A percentile compares a stretch with the other conserved stretches of the same genome.
Evolutionary conservation across 2,888 invertebrate genomes (phyloP).

Genomic region (Drosophila pseudotakahashii): DNA sequence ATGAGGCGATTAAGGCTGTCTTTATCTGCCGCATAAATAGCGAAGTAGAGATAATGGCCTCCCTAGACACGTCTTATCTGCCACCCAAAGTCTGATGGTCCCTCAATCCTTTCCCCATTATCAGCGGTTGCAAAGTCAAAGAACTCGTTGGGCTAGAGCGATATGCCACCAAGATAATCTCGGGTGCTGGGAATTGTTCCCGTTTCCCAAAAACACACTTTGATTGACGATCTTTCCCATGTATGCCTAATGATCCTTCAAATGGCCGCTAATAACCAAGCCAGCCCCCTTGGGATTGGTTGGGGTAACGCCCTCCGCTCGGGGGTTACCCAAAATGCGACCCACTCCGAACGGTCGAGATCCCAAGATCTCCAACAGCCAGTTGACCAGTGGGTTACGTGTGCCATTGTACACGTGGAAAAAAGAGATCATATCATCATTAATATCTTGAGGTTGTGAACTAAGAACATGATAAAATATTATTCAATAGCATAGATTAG

Average conservation of each 20-base stretch:
- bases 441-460: too few species aligned
- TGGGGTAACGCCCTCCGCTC: slow-evolving; percentile 50
- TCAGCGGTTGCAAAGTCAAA: slow-evolving; percentile 3
- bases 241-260: slow-evolving; percentile 65
- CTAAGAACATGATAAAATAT: neutral
- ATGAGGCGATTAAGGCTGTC: neutral
- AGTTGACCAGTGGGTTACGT: slow-evolving; percentile 22
- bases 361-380: slow-evolving; percentile 5
- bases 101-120: slow-evolving; percentile 14
- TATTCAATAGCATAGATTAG: neutral
- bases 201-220: slow-evolving; percentile 14
- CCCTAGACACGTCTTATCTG: neutral
- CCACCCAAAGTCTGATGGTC: neutral
- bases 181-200: slow-evolving; percentile 14
- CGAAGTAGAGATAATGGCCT: neutral
- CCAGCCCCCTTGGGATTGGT: neutral
- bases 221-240: slow-evolving; percentile 28
- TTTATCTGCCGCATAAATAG: slow-evolving; percentile 1
- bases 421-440: slow-evolving; percentile 9
- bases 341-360: slow-evolving; percentile 9
- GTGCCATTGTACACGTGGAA: slow-evolving; percentile 30
- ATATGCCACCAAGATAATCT: slow-evolving; percentile 3
- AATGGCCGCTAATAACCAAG: slow-evolving; percentile 31
- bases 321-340: slow-evolving; percentile 36
- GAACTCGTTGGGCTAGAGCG: neutral